Conservation (phyloP, 2,113 vertebrate species). For the Formicarius rufipectus region DNA sequence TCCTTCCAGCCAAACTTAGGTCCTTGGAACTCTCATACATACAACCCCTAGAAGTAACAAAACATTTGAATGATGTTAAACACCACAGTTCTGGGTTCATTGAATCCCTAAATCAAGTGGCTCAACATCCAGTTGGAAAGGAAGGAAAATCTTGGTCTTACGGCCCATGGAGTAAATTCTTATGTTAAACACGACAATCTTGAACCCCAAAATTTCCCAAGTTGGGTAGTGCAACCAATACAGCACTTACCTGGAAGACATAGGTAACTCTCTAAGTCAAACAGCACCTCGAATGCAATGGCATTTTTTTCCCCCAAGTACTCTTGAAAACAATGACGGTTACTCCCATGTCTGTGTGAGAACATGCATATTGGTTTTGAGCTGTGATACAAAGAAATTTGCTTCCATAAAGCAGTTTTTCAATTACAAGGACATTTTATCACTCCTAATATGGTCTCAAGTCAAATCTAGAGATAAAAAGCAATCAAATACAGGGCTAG, state of each 20-base stretch:
- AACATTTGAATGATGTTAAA: background rate
- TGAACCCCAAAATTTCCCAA: background rate
- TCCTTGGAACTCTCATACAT: background rate
- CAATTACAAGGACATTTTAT: background rate
- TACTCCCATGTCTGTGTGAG: background rate
- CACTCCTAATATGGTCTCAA: background rate
- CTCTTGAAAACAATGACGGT: background rate
- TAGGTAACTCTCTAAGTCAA: background rate
- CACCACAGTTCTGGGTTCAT: background rate
- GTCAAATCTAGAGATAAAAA: background rate
- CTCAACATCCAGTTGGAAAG: rapidly evolving
- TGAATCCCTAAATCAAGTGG: background rate
- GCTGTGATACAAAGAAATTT: background rate
- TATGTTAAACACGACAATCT: background rate
- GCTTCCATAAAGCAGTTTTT: background rate
- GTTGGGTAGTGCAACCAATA: background rate
- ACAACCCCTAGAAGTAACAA: background rate
- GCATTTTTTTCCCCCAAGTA: background rate
- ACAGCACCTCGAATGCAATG: background rate
- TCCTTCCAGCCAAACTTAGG: background rate
- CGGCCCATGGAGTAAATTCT: background rate
- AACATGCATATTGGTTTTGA: background rate
- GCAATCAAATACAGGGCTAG: background rate
- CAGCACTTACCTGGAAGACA: background rate
- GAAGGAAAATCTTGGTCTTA: background rate